Percentiles rank a stretch among this genome's conserved stretches.
Conservation (phyloP, 2,888 invertebrate genomes). For the Lasioglossum malachurum region DNA sequence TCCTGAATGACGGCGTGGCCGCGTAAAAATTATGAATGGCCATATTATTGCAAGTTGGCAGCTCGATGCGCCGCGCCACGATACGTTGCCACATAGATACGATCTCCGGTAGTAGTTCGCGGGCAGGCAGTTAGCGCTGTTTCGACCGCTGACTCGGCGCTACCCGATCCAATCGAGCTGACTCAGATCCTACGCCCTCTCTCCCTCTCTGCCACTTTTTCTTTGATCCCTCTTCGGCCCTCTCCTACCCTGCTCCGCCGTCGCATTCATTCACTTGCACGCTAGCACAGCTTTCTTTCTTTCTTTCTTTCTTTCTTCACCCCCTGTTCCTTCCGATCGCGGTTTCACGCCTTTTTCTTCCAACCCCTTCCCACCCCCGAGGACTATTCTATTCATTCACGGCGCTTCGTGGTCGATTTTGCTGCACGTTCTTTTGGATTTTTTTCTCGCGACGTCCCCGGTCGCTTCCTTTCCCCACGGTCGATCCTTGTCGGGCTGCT, state of each 20-base stretch:
- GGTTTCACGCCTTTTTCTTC: constrained; percentile 7
- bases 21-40: constrained; percentile 82
- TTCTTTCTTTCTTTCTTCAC: constrained; percentile 21
- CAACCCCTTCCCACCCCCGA: neutral
- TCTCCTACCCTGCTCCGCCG: neutral
- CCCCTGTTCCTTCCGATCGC: constrained; percentile 3
- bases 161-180: constrained; percentile 81
- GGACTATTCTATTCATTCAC: constrained; percentile 45
- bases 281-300: constrained; percentile 18
- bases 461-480: neutral
- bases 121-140: constrained; percentile 72
- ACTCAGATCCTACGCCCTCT: constrained; percentile 84
- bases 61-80: constrained; percentile 57
- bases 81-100: constrained; percentile 68
- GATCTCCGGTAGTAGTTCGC: constrained; percentile 75
- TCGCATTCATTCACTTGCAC: constrained; percentile 48
- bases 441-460: constrained; percentile 2
- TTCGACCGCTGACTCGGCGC: constrained; percentile 82
- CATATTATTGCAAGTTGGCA: constrained; percentile 77
- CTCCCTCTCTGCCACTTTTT: constrained; percentile 47
- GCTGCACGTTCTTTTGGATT: neutral
- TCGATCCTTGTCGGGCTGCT: no score
- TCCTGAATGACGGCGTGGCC: constrained; percentile 65
- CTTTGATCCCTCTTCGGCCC: constrained; percentile 13
- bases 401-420: constrained; percentile 20